A percentile compares a stretch with the other conserved stretches of the same genome.
Evolutionary conservation across 2,888 invertebrate species (phyloP).

Genomic region (Matsumyia berberina): DNA sequence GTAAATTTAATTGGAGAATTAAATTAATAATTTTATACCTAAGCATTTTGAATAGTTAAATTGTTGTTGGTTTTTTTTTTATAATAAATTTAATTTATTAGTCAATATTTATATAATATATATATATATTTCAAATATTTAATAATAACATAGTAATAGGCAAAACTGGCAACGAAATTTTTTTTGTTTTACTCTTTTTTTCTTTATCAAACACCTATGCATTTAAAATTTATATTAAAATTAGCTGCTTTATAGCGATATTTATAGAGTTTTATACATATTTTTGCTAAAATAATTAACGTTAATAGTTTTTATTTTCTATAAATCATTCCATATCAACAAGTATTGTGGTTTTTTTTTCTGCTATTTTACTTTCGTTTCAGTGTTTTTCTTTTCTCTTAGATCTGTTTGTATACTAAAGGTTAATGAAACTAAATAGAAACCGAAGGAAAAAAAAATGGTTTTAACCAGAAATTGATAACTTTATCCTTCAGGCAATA

Average conservation of each 20-base stretch:
- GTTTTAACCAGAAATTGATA: neutral
- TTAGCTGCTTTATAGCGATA: slow-evolving; percentile 72
- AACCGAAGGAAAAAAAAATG: neutral
- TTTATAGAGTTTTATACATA: slow-evolving; percentile 64
- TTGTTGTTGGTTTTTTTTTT: slow-evolving; percentile 46
- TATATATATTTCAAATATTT: slow-evolving; percentile 80
- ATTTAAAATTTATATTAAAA: slow-evolving; percentile 54
- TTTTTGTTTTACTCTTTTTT: slow-evolving; percentile 55
- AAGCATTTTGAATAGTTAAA: slow-evolving; percentile 69
- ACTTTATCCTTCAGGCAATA: too few species aligned
- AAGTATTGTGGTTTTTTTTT: slow-evolving; percentile 31
- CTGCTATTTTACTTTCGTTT: neutral
- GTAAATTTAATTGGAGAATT: slow-evolving; percentile 59
- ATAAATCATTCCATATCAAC: slow-evolving; percentile 65
- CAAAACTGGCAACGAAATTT: slow-evolving; percentile 84
- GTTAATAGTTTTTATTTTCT: slow-evolving; percentile 69
- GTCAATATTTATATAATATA: slow-evolving; percentile 73
- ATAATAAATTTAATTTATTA: slow-evolving; percentile 75
- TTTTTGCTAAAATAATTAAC: slow-evolving; percentile 73
- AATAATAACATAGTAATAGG: slow-evolving; percentile 84
- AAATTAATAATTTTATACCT: slow-evolving; percentile 69
- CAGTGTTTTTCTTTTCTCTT: slow-evolving; percentile 5
- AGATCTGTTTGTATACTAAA: slow-evolving; percentile 21
- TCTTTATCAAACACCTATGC: slow-evolving; percentile 70
- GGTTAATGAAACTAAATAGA: neutral